phyloP scores from a whole-genome alignment of 2,888 invertebrate species.

The Pycnomerus fuliginosus region DNA sequence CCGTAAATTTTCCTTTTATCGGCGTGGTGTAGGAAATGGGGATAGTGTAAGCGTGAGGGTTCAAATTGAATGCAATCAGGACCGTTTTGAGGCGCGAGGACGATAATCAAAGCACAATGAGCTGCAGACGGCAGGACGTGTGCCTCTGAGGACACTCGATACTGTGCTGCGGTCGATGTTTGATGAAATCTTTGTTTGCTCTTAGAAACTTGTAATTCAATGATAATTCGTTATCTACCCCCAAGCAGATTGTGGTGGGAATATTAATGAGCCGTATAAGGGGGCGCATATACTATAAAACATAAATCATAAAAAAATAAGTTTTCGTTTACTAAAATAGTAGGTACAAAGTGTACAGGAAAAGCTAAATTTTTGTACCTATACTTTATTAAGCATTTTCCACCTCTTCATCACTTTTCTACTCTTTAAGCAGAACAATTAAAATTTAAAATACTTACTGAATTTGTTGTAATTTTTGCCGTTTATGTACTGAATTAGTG shows the following conservation, averaged over 20 bases:
- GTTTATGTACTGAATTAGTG: too few relatives aligned
- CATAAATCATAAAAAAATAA: too few relatives aligned
- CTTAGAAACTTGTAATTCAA: conserved; percentile 46
- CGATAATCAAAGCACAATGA: conserved; percentile 47
- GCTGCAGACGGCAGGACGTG: conserved; percentile 32
- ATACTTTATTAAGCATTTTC: too few relatives aligned
- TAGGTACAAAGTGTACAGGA: too few relatives aligned
- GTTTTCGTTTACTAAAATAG: too few relatives aligned
- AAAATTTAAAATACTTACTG: too few relatives aligned
- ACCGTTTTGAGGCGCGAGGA: conserved; percentile 45
- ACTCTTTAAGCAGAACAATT: too few relatives aligned
- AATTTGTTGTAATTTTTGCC: too few relatives aligned
- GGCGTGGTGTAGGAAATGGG: conserved; percentile 8
- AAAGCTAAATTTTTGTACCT: too few relatives aligned
- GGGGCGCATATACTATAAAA: too few relatives aligned
- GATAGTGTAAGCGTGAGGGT: conserved; percentile 30
- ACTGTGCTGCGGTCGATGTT: conserved; percentile 18
- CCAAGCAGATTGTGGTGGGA: conserved; percentile 45
- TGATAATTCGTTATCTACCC: conserved; percentile 49
- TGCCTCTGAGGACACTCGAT: conserved; percentile 28
- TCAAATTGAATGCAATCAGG: conserved; percentile 47
- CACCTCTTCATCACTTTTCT: too few relatives aligned
- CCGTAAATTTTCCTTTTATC: neutral
- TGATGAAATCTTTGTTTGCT: conserved; percentile 39
- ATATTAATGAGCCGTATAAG: conserved; percentile 27